phyloP scores from a whole-genome alignment of 2,113 vertebrate genomes.

The Barnardius zonarius region DNA sequence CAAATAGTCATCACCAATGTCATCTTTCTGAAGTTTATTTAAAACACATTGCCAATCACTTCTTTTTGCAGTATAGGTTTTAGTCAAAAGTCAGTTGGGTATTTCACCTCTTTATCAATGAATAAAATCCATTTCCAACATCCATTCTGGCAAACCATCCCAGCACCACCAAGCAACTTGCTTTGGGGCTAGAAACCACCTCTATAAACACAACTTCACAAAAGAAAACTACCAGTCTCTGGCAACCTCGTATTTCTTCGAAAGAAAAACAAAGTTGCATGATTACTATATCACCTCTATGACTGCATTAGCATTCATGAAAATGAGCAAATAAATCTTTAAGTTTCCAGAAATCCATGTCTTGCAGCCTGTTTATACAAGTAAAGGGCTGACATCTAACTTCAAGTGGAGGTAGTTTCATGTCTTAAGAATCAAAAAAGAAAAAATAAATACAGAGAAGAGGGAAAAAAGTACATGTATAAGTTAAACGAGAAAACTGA shows the following conservation, averaged over 20 bases:
- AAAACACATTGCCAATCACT: not conserved
- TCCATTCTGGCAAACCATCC: not conserved
- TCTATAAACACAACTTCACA: not conserved
- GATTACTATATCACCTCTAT: not conserved
- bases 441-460: not conserved
- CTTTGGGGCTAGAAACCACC: not conserved
- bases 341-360: not conserved
- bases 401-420: not conserved
- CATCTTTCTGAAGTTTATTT: not conserved
- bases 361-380: not conserved
- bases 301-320: not conserved
- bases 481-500: not conserved
- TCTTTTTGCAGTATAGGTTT: not conserved
- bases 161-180: not conserved
- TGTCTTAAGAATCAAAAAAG: not conserved
- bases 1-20: not conserved
- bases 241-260: not conserved
- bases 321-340: not conserved
- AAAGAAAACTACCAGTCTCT: not conserved
- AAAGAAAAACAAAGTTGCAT: not conserved
- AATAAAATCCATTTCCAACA: not conserved
- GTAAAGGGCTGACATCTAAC: not conserved
- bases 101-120: rapidly evolving
- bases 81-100: not conserved
- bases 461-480: rapidly evolving